A percentile compares a stretch with the other conserved stretches of the same genome.
phyloP scores from a whole-genome alignment of 2,113 vertebrate species.

The Vulpes lagopus region DNA sequence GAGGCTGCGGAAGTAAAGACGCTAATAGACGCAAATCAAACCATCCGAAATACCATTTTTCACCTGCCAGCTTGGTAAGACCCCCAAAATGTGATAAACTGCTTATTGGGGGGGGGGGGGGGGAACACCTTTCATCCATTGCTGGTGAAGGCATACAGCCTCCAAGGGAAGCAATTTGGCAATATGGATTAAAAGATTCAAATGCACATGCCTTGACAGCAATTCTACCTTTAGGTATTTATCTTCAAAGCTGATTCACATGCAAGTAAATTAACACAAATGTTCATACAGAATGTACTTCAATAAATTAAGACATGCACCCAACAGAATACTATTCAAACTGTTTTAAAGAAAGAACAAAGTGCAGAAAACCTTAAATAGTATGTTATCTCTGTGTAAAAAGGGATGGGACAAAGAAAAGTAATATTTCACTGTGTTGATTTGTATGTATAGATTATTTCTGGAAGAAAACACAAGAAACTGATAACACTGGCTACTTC shows the following conservation, averaged over 20 bases:
- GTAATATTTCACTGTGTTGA: conserved; percentile 1
- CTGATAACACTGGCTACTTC: background rate
- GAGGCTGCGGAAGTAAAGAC: background rate
- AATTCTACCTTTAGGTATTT: conserved; percentile 21
- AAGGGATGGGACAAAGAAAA: background rate
- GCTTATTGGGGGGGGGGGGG: background rate
- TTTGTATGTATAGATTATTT: background rate
- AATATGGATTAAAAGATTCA: background rate
- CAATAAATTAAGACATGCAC: conserved; percentile 20
- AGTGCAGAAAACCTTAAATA: background rate
- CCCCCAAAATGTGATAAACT: background rate
- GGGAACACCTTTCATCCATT: background rate
- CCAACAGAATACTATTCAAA: background rate
- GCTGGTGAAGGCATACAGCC: background rate
- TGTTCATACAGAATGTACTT: background rate
- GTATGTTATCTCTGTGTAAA: background rate
- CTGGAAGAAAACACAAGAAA: conserved; percentile 48
- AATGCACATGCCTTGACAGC: background rate
- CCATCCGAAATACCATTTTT: background rate
- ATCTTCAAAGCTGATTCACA: background rate
- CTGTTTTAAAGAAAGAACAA: background rate
- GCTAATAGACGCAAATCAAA: background rate
- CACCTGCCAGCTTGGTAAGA: background rate
- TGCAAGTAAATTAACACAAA: background rate
- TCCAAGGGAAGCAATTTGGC: background rate